Conservation (phyloP, 2,888 invertebrate genomes). For the Diachrysia chrysitis region DNA sequence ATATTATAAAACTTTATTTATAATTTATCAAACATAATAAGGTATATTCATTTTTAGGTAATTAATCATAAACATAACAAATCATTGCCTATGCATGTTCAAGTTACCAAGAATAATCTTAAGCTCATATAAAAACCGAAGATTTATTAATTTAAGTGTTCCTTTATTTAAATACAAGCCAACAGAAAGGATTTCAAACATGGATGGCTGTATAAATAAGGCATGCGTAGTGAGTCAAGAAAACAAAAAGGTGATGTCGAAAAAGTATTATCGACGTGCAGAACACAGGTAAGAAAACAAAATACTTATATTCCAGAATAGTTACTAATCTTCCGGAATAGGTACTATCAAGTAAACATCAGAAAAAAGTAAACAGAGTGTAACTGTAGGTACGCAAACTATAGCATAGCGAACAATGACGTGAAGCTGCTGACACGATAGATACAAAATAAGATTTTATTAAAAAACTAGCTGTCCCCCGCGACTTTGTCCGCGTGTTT, state of each 20-base stretch:
- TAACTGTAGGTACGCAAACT: too few species aligned
- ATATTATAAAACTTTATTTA: neutral
- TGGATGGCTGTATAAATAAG: constrained; percentile 70
- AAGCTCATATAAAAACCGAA: constrained; percentile 25
- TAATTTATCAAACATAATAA: neutral
- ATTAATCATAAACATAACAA: neutral
- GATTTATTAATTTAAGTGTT: constrained; percentile 48
- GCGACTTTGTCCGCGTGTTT: too few species aligned
- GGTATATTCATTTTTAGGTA: constrained; percentile 28
- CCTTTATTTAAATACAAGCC: constrained; percentile 39
- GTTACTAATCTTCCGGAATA: neutral
- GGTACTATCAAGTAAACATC: too few species aligned
- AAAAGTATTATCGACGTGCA: constrained; percentile 82
- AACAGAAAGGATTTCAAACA: constrained; percentile 41
- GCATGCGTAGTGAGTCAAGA: constrained; percentile 68
- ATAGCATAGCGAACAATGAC: too few species aligned
- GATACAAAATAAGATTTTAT: too few species aligned
- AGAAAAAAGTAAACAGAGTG: too few species aligned
- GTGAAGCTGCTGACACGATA: too few species aligned
- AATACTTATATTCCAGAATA: constrained; percentile 13
- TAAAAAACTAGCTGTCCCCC: too few species aligned
- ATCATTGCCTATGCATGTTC: constrained; percentile 42
- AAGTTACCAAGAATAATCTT: constrained; percentile 19
- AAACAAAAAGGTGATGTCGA: constrained; percentile 61
- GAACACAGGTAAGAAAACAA: constrained; percentile 80